Evolutionary conservation across 1,140 invertebrate species (phyloP).

Genomic region (Piezodorus guildinii): DNA sequence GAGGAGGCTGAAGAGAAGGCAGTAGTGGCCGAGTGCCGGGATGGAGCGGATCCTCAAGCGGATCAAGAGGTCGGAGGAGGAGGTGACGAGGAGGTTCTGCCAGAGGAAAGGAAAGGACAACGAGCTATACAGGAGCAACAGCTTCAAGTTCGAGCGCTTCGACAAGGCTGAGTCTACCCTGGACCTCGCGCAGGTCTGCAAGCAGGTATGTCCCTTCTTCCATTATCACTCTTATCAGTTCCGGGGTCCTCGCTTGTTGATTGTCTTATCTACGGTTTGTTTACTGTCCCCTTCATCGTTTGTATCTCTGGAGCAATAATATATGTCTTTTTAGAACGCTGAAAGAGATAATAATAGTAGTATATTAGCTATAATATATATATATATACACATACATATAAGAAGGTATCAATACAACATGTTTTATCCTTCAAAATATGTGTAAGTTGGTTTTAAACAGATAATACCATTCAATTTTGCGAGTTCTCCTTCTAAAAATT

Average conservation of each 20-base stretch:
- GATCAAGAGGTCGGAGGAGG: slow-evolving; percentile 11
- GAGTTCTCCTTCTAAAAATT: too few relatives aligned
- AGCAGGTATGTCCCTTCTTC: slow-evolving; percentile 21
- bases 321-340: too few relatives aligned
- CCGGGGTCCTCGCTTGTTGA: neutral
- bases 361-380: too few relatives aligned
- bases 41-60: slow-evolving; percentile 13
- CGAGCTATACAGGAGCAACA: slow-evolving; percentile 69
- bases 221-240: neutral
- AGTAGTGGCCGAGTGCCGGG: neutral
- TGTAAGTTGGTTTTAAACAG: too few relatives aligned
- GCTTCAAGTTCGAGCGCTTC: slow-evolving; percentile 72
- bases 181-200: slow-evolving; percentile 10
- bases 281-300: too few relatives aligned
- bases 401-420: too few relatives aligned
- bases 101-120: slow-evolving; percentile 46
- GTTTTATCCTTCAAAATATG: too few relatives aligned
- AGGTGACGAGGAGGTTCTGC: slow-evolving; percentile 23
- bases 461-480: too few relatives aligned
- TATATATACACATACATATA: too few relatives aligned
- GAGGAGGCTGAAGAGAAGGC: neutral
- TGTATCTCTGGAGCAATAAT: too few relatives aligned
- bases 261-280: too few relatives aligned
- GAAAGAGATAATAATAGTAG: too few relatives aligned
- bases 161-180: slow-evolving; percentile 51